Base-by-base conservation (phyloP, 2,113 vertebrate genomes). In the Microtus ochrogaster region DNA sequence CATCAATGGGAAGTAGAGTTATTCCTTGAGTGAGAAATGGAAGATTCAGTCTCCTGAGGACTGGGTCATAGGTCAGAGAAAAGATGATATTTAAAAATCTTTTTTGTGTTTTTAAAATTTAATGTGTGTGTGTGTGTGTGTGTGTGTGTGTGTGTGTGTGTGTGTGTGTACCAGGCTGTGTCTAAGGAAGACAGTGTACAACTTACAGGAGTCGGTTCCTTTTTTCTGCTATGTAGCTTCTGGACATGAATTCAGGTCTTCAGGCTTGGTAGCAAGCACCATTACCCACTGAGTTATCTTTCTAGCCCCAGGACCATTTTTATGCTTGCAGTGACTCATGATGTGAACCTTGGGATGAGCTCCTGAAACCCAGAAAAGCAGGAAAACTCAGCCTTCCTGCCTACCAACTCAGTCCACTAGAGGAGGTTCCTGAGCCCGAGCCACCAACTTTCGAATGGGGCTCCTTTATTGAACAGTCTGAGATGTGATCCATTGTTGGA, bases 361-460 rank as follows among this genome's bases (percentile, higher is more conserved):
- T 58, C 30, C 28, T 8, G 55, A 52, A 36, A n/a, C 61, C 41
- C 14, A 21, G 8, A 39, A 39, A 68, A 41, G 12, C 21, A 28
- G 7, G 77, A 70, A 22, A 6, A 41, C 74, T 83, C 6, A 3
- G 30, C 6, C 7, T 65, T 21, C 21, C 49, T 58, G 21, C 33
- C 19, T 36, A 61, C 36, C 36, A 39, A 22, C 55, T 61, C 22
- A 82, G 3, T 13, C 55, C n/a, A 41, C 13, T 3, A 41, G 36
- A 5, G 10, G 36, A 13, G 39, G 47, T 41, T 63, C n/a, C 68
- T 61, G 2, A 26, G 12, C 9, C 85, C 0, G 0, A 0, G 10
- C 21, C 68, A 78, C 63, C 73, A 78, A 72, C 58, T 96, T 91
- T 58, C 63, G 61, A 4, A 22, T 55, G 65, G 49, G 9, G 5